Conservation (phyloP, 30 jellyfish, hydroid and myxozoan species). For the Rhopilema esculentum region DNA sequence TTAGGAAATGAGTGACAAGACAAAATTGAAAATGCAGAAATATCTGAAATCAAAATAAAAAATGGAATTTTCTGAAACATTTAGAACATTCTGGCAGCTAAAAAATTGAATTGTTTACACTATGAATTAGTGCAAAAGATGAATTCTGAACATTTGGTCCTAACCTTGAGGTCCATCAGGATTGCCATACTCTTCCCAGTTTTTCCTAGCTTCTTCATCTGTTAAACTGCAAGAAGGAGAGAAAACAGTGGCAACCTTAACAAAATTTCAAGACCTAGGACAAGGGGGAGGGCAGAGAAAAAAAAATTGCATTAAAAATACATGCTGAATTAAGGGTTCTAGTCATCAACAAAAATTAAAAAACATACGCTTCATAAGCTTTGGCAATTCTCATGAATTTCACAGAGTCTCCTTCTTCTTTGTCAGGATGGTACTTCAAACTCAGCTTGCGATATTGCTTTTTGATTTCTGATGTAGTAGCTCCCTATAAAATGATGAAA, state of each 20-base stretch:
- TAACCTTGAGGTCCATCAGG: constrained; percentile 99
- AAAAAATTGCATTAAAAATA: no score
- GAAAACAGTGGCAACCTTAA: background rate
- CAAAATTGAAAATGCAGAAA: no score
- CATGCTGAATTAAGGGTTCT: no score
- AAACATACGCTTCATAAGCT: constrained; percentile 97
- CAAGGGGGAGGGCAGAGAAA: background rate
- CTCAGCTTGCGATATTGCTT: constrained; percentile 89
- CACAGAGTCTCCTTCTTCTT: constrained; percentile 80
- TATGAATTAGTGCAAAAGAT: no score
- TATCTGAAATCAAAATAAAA: no score
- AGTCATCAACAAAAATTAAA: no score
- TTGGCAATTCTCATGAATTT: constrained; percentile 92
- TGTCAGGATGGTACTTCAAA: constrained; percentile 93
- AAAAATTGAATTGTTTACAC: no score
- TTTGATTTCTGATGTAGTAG: constrained; percentile 86
- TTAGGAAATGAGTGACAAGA: no score
- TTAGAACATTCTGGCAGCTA: no score
- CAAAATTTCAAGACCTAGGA: background rate
- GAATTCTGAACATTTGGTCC: no score
- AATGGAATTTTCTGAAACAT: no score
- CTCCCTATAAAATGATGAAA: constrained; percentile 66
- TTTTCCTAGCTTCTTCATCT: constrained; percentile 94
- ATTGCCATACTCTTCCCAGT: constrained; percentile 97
- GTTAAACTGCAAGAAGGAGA: constrained; percentile 65